These are phyloP conservation scores for Neomorphus geoffroyi DNA, from an alignment of 2,797 vertebrate genomes.

Conservation along the genomic window DNA sequence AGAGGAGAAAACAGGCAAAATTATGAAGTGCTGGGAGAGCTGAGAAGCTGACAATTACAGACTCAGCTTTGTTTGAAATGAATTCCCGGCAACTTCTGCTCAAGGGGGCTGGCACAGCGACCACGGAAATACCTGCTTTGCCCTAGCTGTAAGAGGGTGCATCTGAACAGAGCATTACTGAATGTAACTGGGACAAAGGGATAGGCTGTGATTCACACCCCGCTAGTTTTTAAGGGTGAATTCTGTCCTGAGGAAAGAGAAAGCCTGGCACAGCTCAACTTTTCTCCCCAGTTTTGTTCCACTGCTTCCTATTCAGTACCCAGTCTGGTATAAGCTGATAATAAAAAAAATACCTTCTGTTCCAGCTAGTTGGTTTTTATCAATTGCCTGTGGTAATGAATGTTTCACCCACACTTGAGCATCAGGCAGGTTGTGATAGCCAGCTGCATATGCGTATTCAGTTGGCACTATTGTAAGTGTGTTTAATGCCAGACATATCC, in stretches of 20 bases:
- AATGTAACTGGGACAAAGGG: background rate
- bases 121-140: background rate
- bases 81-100: background rate
- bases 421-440: background rate
- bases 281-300: background rate
- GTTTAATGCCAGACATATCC: background rate
- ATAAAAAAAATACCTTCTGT: background rate
- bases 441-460: background rate
- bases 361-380: background rate
- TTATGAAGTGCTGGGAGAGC: background rate
- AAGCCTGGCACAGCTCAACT: background rate
- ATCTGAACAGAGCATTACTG: background rate
- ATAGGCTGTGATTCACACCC: background rate
- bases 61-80: background rate
- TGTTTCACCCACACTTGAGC: background rate
- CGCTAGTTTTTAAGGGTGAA: background rate
- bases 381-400: background rate
- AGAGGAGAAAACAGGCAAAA: background rate
- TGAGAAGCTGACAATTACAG: background rate
- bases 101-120: background rate
- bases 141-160: background rate
- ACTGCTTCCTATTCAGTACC: background rate
- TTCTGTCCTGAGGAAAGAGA: background rate
- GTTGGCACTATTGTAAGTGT: background rate
- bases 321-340: background rate